phyloP scores from a whole-genome alignment of 2,888 invertebrate species.

The Caenorhabditis drosophilae region DNA sequence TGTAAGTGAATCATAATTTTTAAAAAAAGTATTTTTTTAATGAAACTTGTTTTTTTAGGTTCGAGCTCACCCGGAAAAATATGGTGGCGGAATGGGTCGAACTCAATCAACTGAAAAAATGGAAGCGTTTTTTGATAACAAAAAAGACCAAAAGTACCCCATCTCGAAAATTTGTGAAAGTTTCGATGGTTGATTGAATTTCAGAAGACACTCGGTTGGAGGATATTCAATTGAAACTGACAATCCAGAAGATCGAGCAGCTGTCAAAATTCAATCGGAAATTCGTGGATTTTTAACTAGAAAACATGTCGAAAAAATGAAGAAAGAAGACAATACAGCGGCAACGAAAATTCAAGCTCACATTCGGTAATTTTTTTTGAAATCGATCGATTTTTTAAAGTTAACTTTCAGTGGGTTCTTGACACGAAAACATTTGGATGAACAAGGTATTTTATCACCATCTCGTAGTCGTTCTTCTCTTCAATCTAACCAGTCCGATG shows the following conservation, averaged over 20 bases:
- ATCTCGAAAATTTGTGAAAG: background rate
- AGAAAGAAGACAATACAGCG: conserved; percentile 86
- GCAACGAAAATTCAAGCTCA: conserved; percentile 91
- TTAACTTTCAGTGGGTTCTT: conserved; percentile 58
- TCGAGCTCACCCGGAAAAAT: conserved; percentile 76
- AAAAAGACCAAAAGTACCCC: conserved; percentile 64
- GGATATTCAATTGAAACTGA: conserved; percentile 58
- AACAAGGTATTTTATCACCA: conserved; percentile 61
- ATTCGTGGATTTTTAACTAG: conserved; percentile 65
- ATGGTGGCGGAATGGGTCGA: conserved; percentile 74
- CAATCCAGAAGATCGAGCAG: conserved; percentile 67
- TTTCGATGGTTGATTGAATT: background rate
- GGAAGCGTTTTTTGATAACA: conserved; percentile 53
- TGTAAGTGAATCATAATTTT: conserved; percentile 73
- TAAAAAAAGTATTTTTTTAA: background rate
- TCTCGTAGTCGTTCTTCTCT: conserved; percentile 60
- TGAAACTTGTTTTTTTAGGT: conserved; percentile 71
- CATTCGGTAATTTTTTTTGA: conserved; percentile 75
- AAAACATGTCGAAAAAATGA: conserved; percentile 72
- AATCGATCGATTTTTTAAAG: background rate
- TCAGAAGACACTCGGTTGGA: conserved; percentile 65
- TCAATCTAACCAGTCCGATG: conserved; percentile 43
- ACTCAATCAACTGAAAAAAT: conserved; percentile 63
- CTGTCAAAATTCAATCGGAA: conserved; percentile 64
- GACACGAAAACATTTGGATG: conserved; percentile 65